A percentile compares a stretch with the other conserved stretches of the same genome.
phyloP scores from a whole-genome alignment of 2,113 vertebrate genomes.

The Passer montanus region DNA sequence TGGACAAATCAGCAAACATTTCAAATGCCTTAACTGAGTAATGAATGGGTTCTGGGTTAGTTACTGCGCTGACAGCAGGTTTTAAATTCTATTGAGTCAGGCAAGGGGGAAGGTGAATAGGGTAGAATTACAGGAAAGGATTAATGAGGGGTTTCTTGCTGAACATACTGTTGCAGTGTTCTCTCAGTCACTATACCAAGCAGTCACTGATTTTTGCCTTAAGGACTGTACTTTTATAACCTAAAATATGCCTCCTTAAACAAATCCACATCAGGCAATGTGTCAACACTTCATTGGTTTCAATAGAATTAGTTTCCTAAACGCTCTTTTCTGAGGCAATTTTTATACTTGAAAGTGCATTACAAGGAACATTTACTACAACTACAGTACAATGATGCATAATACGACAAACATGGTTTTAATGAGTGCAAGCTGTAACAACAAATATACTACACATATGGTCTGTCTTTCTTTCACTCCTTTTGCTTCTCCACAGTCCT shows the following conservation, averaged over 20 bases:
- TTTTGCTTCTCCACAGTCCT: not conserved
- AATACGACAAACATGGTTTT: slow-evolving; percentile 73
- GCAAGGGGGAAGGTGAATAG: slow-evolving; percentile 73
- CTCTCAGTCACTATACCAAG: slow-evolving; percentile 71
- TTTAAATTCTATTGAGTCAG: slow-evolving; percentile 80
- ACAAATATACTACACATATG: slow-evolving; percentile 27
- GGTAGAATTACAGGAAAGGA: slow-evolving; percentile 80
- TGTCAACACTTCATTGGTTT: slow-evolving; percentile 83
- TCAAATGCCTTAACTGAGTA: slow-evolving; percentile 73
- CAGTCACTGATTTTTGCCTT: slow-evolving; percentile 71
- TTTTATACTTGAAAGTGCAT: slow-evolving; percentile 80
- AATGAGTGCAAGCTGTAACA: slow-evolving; percentile 69
- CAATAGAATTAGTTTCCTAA: slow-evolving; percentile 81
- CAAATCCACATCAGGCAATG: slow-evolving; percentile 77
- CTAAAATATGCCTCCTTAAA: slow-evolving; percentile 79
- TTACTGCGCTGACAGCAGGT: slow-evolving; percentile 76
- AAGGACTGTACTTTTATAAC: slow-evolving; percentile 75
- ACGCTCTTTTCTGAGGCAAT: slow-evolving; percentile 77
- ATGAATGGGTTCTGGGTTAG: slow-evolving; percentile 77
- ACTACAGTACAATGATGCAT: slow-evolving; percentile 67
- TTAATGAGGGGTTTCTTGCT: slow-evolving; percentile 77
- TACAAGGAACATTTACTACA: slow-evolving; percentile 82
- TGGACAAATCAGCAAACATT: slow-evolving; percentile 74
- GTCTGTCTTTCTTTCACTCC: not conserved
- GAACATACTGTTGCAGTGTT: slow-evolving; percentile 76